These are phyloP conservation scores for Solea senegalensis DNA, from an alignment of 2,113 vertebrate genomes.

Conservation along the genomic window DNA sequence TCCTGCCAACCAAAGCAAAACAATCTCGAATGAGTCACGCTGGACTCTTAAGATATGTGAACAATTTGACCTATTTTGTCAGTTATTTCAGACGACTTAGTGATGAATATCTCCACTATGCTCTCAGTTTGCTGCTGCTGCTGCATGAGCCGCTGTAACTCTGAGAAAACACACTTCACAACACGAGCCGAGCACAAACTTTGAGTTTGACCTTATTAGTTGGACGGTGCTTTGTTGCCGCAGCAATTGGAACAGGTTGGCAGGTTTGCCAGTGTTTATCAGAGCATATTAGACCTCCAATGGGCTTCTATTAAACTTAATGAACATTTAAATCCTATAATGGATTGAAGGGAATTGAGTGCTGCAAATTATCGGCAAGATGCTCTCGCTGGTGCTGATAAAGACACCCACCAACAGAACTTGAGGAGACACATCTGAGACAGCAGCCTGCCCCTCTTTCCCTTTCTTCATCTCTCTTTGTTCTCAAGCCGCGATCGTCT, in stretches of 20 bases:
- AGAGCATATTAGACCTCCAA: conserved; percentile 69
- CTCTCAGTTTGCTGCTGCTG: conserved; percentile 1
- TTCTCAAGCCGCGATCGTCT: conserved; percentile 28
- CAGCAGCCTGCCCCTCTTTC: conserved; percentile 30
- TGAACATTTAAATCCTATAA: conserved; percentile 79
- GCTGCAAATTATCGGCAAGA: conserved; percentile 62
- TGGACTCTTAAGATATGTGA: too few relatives aligned
- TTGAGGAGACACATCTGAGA: conserved; percentile 43
- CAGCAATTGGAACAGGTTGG: conserved; percentile 69
- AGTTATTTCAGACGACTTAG: too few relatives aligned
- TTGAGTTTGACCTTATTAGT: conserved; percentile 71
- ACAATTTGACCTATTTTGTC: too few relatives aligned
- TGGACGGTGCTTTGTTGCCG: conserved; percentile 28
- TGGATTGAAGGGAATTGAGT: conserved; percentile 76
- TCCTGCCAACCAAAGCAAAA: too few relatives aligned
- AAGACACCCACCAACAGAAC: conserved; percentile 51
- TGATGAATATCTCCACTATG: neutral
- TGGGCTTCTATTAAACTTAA: conserved; percentile 72
- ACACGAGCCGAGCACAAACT: conserved; percentile 57
- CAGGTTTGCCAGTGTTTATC: conserved; percentile 71
- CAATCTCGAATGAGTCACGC: too few relatives aligned
- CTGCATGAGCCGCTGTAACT: conserved; percentile 19
- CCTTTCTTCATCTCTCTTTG: conserved; percentile 31
- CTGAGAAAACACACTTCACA: conserved; percentile 26
- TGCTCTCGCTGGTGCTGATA: conserved; percentile 52